Percentiles rank a stretch among this genome's conserved stretches.
phyloP scores from a whole-genome alignment of 2,888 invertebrate species.

The Lomographa bimaculata region DNA sequence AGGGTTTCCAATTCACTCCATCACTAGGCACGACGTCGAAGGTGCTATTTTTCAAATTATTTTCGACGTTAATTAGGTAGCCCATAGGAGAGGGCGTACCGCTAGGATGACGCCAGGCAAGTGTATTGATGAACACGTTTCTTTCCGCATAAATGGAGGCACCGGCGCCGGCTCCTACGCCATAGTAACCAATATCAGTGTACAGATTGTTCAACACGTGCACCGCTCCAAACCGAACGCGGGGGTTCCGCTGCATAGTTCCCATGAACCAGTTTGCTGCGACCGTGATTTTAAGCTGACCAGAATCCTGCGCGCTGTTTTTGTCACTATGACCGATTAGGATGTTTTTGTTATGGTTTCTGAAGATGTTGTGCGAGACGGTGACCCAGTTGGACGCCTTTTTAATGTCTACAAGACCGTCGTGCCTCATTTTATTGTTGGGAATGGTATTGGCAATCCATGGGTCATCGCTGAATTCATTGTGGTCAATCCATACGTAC shows the following conservation, averaged over 20 bases:
- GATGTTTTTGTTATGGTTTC: conserved; percentile 28
- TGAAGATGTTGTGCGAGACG: conserved; percentile 29
- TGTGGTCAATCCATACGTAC: conserved; percentile 28
- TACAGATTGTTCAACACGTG: conserved; percentile 30
- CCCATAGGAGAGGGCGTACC: too few relatives aligned
- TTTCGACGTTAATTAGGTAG: too few relatives aligned
- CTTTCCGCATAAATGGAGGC: conserved; percentile 24
- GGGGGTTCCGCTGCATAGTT: conserved; percentile 25
- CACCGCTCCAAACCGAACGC: conserved; percentile 24
- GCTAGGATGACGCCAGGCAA: conserved; percentile 22
- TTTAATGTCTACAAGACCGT: conserved; percentile 28
- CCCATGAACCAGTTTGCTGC: conserved; percentile 26
- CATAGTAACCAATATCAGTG: conserved; percentile 23
- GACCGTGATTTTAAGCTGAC: conserved; percentile 18
- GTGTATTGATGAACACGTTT: conserved; percentile 23
- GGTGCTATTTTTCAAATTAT: too few relatives aligned
- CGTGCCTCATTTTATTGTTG: conserved; percentile 22
- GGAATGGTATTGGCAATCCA: conserved; percentile 18
- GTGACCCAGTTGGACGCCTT: conserved; percentile 27
- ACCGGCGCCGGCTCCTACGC: conserved; percentile 24
- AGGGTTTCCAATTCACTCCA: too few relatives aligned
- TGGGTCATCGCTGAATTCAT: conserved; percentile 29
- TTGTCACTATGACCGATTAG: conserved; percentile 23
- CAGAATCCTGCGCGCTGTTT: conserved; percentile 22
- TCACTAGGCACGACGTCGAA: too few relatives aligned